Evolutionary conservation across 2,888 invertebrate genomes (phyloP).

Genomic region (Lycaena phlaeas): DNA sequence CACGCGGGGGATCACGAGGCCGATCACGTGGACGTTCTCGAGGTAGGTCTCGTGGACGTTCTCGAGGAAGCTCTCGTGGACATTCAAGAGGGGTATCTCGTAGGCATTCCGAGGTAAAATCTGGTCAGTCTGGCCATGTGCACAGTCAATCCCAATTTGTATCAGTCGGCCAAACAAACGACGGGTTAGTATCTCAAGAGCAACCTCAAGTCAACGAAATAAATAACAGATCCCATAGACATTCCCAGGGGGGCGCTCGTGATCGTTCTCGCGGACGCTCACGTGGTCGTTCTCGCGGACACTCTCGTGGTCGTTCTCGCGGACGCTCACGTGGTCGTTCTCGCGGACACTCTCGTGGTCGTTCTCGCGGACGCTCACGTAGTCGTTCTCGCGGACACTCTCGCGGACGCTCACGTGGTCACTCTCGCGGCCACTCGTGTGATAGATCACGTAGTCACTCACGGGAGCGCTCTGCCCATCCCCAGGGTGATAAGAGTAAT

Average conservation of each 20-base stretch:
- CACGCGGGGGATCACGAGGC: conserved; percentile 7
- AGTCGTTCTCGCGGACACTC: conserved; percentile 9
- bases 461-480: neutral
- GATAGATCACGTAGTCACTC: neutral
- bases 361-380: conserved; percentile 14
- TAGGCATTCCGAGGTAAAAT: conserved; percentile 13
- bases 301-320: conserved; percentile 16
- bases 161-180: too few species aligned
- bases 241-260: conserved; percentile 13
- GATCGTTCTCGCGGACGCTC: conserved; percentile 13
- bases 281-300: conserved; percentile 15
- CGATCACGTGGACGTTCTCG: conserved; percentile 8
- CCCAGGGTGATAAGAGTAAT: neutral
- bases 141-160: too few species aligned
- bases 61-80: conserved; percentile 13
- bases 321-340: conserved; percentile 17
- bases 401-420: neutral
- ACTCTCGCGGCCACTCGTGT: neutral
- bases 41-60: conserved; percentile 10
- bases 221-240: too few species aligned
- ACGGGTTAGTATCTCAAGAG: too few species aligned
- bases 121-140: too few species aligned
- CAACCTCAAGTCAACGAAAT: too few species aligned
- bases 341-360: conserved; percentile 13
- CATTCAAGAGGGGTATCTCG: conserved; percentile 14